These are phyloP conservation scores for Tyrannus savana DNA, from an alignment of 2,113 vertebrate genomes.

Conservation along the genomic window DNA sequence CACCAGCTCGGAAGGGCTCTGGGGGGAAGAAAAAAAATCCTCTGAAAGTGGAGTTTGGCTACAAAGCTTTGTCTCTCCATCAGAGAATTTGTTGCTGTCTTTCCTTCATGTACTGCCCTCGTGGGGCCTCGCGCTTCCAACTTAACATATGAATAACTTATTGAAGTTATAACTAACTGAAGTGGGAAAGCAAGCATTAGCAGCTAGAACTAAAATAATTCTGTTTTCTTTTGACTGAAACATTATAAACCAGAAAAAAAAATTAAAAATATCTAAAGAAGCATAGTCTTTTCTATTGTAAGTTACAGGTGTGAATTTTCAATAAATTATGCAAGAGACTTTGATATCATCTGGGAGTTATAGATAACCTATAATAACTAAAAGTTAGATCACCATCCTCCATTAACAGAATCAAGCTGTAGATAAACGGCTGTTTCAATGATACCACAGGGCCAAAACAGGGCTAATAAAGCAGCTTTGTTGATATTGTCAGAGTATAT, in stretches of 20 bases:
- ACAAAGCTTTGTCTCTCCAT: background rate
- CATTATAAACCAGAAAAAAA: background rate
- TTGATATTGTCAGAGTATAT: background rate
- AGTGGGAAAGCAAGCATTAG: background rate
- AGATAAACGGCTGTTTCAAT: background rate
- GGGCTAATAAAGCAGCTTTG: background rate
- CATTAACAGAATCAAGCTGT: background rate
- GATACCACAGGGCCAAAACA: background rate
- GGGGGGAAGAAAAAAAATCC: background rate
- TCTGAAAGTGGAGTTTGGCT: background rate
- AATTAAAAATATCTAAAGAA: background rate
- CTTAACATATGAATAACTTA: background rate
- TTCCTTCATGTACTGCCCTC: background rate
- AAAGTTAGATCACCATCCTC: background rate
- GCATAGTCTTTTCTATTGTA: background rate
- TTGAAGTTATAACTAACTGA: background rate
- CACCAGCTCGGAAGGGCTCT: background rate
- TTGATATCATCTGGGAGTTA: background rate
- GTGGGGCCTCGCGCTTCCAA: fast-evolving
- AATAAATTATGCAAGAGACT: background rate
- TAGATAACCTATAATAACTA: background rate
- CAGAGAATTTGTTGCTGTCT: background rate
- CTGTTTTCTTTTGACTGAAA: background rate
- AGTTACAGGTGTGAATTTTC: background rate
- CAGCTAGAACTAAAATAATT: background rate